Percentiles rank a stretch among this genome's conserved stretches.
These are phyloP conservation scores for Sycophila texana DNA, from an alignment of 2,888 invertebrate species.

Conservation along the genomic window DNA sequence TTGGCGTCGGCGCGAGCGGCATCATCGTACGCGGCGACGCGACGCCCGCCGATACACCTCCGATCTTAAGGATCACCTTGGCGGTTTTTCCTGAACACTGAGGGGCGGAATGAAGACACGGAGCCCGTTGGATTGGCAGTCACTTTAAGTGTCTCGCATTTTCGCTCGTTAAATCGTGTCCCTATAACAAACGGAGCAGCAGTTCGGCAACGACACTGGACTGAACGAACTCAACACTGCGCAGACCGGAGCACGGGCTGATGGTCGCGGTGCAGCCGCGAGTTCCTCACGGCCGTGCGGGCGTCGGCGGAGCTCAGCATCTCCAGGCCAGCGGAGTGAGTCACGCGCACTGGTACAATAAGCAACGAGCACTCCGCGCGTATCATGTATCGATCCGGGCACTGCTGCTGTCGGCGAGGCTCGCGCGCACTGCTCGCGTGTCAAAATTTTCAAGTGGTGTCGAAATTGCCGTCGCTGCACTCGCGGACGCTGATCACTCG, in stretches of 20 bases:
- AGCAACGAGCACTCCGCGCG: slow-evolving; percentile 53
- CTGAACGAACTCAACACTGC: slow-evolving; percentile 28
- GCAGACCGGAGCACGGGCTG: background rate
- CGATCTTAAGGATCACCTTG: slow-evolving; percentile 51
- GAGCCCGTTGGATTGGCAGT: too few species aligned
- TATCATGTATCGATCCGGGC: slow-evolving; percentile 51
- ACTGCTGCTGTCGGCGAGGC: background rate
- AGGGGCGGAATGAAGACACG: too few species aligned
- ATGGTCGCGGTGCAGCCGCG: background rate
- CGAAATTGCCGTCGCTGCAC: background rate
- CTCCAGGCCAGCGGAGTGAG: slow-evolving; percentile 7
- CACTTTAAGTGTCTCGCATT: slow-evolving; percentile 27
- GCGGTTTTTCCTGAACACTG: slow-evolving; percentile 25
- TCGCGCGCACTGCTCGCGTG: slow-evolving; percentile 24
- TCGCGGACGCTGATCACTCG: background rate
- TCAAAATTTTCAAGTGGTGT: background rate
- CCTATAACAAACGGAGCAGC: too few species aligned
- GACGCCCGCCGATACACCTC: slow-evolving; percentile 47
- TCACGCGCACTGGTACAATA: slow-evolving; percentile 41
- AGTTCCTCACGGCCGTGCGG: background rate
- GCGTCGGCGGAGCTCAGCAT: slow-evolving; percentile 25
- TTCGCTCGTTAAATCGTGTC: background rate
- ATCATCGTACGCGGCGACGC: slow-evolving; percentile 83
- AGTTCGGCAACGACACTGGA: background rate
- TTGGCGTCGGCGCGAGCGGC: slow-evolving; percentile 96